A percentile compares a stretch with the other conserved stretches of the same genome.
Evolutionary conservation across 1,140 invertebrate genomes (phyloP).

Genomic region (Trachymyrmex septentrionalis): DNA sequence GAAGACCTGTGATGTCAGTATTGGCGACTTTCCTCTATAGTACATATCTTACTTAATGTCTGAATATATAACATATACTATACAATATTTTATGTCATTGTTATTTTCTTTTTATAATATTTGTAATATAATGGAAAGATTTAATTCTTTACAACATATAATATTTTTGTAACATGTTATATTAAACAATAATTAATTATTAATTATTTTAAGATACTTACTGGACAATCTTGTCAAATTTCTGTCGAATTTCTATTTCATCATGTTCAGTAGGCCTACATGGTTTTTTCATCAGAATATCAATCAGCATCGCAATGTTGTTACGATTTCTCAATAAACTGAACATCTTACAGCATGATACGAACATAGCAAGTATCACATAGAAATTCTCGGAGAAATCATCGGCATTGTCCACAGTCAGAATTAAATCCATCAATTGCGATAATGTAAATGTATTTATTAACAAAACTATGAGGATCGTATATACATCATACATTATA

Average conservation of each 20-base stretch:
- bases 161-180: neutral
- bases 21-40: neutral
- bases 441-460: conserved; percentile 56
- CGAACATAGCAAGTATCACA: conserved; percentile 46
- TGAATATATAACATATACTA: neutral
- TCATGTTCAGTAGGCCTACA: conserved; percentile 49
- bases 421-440: conserved; percentile 57
- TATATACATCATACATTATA: conserved; percentile 18
- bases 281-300: conserved; percentile 47
- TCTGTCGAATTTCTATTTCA: conserved; percentile 66
- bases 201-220: conserved; percentile 42
- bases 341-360: conserved; percentile 62
- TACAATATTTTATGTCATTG: neutral
- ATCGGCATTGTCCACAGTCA: conserved; percentile 29
- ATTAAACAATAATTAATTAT: neutral
- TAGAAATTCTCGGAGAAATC: conserved; percentile 61
- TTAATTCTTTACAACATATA: neutral
- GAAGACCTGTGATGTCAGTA: too few relatives aligned
- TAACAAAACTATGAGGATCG: conserved; percentile 16
- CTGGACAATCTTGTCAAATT: conserved; percentile 63
- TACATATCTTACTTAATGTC: neutral
- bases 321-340: conserved; percentile 46
- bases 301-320: conserved; percentile 11
- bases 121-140: neutral
- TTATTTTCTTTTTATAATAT: neutral